Evolutionary conservation across 2,797 vertebrate species (phyloP).

Genomic region (Phoebastria nigripes): DNA sequence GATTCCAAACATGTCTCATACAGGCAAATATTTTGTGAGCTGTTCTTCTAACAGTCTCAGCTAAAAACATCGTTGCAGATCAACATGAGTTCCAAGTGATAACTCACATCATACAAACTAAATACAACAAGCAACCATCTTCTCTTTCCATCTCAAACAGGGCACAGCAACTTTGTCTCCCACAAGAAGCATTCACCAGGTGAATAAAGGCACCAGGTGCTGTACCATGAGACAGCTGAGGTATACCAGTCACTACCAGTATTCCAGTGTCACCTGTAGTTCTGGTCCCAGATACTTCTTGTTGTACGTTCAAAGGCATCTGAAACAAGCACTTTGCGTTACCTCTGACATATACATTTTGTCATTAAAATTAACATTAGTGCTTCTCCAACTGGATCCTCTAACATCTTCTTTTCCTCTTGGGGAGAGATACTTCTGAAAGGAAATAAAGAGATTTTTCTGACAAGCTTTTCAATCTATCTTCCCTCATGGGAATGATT

Average conservation of each 20-base stretch:
- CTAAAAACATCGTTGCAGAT: not conserved
- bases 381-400: not conserved
- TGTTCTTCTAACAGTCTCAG: not conserved
- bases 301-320: not conserved
- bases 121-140: not conserved
- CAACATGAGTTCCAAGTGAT: not conserved
- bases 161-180: not conserved
- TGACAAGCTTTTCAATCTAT: not conserved
- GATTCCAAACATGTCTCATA: not conserved
- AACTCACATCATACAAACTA: not conserved
- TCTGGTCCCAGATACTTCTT: not conserved
- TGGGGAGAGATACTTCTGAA: constrained; percentile 61
- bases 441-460: constrained; percentile 22
- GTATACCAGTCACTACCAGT: not conserved
- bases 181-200: not conserved
- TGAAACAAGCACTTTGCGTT: not conserved
- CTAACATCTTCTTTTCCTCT: constrained; percentile 62
- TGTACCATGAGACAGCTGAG: not conserved
- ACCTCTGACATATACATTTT: not conserved
- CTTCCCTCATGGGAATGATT: not conserved
- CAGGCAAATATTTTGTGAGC: not conserved
- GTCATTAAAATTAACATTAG: not conserved
- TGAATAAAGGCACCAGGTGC: not conserved
- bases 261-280: not conserved
- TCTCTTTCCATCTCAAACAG: not conserved